A percentile compares a stretch with the other conserved stretches of the same genome.
Conservation (phyloP, 2,888 invertebrate species). For the Melinopterus prodromus region DNA sequence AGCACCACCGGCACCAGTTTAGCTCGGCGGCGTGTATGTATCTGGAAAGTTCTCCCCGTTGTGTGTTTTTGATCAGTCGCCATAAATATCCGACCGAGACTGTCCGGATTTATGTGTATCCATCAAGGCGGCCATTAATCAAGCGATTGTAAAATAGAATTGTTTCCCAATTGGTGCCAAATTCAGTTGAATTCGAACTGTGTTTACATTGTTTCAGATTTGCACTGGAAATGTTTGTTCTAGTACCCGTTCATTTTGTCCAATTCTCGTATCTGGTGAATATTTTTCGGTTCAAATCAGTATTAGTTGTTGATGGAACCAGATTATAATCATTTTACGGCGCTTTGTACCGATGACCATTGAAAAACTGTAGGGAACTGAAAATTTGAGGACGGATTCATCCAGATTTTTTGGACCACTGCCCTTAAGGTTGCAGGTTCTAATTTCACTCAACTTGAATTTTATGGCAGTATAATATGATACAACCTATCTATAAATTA, state of each 20-base stretch:
- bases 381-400: too few relatives aligned
- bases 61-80: constrained; percentile 23
- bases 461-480: too few relatives aligned
- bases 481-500: too few relatives aligned
- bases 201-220: not conserved
- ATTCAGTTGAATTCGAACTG: constrained; percentile 8
- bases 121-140: constrained; percentile 24
- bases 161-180: constrained; percentile 22
- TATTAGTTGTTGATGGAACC: not conserved
- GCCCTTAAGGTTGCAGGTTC: too few relatives aligned
- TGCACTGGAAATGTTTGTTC: not conserved
- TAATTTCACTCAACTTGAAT: too few relatives aligned
- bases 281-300: not conserved
- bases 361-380: too few relatives aligned
- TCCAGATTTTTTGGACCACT: too few relatives aligned
- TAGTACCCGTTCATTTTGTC: not conserved
- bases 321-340: too few relatives aligned
- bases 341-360: too few relatives aligned
- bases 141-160: constrained; percentile 23
- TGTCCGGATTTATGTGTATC: constrained; percentile 22
- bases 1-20: constrained; percentile 11
- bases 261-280: not conserved
- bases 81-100: constrained; percentile 20
- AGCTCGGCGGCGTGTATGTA: constrained; percentile 5
- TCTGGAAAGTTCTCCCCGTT: constrained; percentile 21